Base-by-base conservation (phyloP, 1,140 invertebrate genomes). In the Odontomachus brunneus region DNA sequence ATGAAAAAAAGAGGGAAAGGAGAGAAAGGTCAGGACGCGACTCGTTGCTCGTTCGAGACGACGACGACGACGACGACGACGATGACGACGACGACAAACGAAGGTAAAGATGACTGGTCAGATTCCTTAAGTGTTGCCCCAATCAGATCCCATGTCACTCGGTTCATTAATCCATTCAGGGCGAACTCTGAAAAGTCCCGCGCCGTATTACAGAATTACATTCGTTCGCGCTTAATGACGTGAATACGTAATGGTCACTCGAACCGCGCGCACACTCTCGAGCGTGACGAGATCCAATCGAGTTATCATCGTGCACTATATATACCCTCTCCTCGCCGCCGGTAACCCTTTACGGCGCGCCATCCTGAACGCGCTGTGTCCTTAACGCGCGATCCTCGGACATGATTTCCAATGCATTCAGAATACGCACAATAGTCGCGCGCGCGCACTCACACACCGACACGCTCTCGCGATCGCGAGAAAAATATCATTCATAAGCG, bases 141-240 rank as follows among this genome's bases (percentile, higher is more conserved):
- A 90, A 92, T 92, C 90, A 90, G 88, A 92, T 92, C 90, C 89
- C 89, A 88, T 91, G 91, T 92, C 91, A 92, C 88, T 91, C 87
- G 91, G 88, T 92, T 91, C 92, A 91, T 92, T 91, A 91, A 92
- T 88, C 89, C 88, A 84, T 89, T 87, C 86, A 83, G 75, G 49
- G 62, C 48, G 85, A 55, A 78, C 67, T 82, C 51, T 66, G 78
- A 85, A 83, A 80, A 74, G 83, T 88, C 69, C 78, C 66, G 78
- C 82, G 59, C 74, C 62, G 59, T 85, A 80, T 84, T 87, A 88
- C 83, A 84, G 66, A 80, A 78, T 88, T 88, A 83, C 69, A 80
- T 59, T 60, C 78, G 65, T 72, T 60, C 67, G 83, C 62, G 62
- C 63, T 60, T 88, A 88, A 88, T 76, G 83, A 87, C 53, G 62